Conservation (phyloP, 2,113 vertebrate genomes). For the Hassar affinis region DNA sequence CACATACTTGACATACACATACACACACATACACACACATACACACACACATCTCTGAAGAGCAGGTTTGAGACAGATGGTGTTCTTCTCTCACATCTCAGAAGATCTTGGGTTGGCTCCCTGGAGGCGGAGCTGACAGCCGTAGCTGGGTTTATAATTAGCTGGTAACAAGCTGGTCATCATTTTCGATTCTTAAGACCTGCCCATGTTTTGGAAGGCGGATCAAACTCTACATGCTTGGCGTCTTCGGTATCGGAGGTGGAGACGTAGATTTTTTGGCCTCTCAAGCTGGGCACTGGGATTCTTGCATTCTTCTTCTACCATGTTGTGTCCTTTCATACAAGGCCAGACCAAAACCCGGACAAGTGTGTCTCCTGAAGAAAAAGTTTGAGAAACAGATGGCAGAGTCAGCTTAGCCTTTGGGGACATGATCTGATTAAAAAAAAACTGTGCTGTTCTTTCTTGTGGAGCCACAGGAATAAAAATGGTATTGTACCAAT, state of each 20-base stretch:
- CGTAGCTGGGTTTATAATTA: slow-evolving; percentile 58
- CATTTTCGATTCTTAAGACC: slow-evolving; percentile 66
- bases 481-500: background rate
- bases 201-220: slow-evolving; percentile 62
- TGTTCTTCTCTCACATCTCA: slow-evolving; percentile 46
- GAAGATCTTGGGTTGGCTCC: slow-evolving; percentile 53
- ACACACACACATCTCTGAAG: slow-evolving; percentile 31
- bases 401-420: slow-evolving; percentile 20
- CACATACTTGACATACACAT: slow-evolving; percentile 10
- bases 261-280: slow-evolving; percentile 14
- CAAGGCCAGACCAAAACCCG: slow-evolving; percentile 40
- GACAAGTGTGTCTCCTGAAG: slow-evolving; percentile 45
- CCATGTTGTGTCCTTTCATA: slow-evolving; percentile 38
- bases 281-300: slow-evolving; percentile 26
- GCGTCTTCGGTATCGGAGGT: slow-evolving; percentile 42
- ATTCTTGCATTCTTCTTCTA: slow-evolving; percentile 41
- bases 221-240: slow-evolving; percentile 57
- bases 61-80: slow-evolving; percentile 57
- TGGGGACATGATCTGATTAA: slow-evolving; percentile 48
- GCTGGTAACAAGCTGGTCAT: slow-evolving; percentile 53
- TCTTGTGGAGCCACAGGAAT: background rate
- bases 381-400: slow-evolving; percentile 49
- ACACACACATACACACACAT: background rate
- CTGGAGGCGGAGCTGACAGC: slow-evolving; percentile 45
- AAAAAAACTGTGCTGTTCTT: background rate